Evolutionary conservation across 2,113 vertebrate species (phyloP), one percentile per base, ranked within the genome.

Genomic region (Gopherus evgoodei): DNA sequence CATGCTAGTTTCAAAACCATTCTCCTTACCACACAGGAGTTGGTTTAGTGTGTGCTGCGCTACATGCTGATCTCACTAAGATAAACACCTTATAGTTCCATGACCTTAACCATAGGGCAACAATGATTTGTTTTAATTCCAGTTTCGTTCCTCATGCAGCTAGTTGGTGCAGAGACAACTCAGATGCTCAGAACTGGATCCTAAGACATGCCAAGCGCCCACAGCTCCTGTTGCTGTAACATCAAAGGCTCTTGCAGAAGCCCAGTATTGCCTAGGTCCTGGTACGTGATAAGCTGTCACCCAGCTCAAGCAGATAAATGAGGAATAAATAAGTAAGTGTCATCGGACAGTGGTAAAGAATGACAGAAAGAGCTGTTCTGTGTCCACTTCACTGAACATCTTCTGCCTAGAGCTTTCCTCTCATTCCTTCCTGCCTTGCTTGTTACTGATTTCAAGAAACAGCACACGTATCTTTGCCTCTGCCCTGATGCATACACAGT

Each of bases 241-340:
- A 38, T 38, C 65, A 21, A 38, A 72, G 65, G 65, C 17, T 72
- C 65, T 38, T 4, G 9, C 19, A 72, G 65, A 72, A 38, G n/a
- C 62, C 35, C 62, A 35, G 8, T 69, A 62, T 29, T 0, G 0
- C 65, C 72, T 65, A 75, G 3, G 59, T 75, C 38, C 47, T 16
- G 7, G 35, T 57, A 86, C 12, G 56, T 86, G 9, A 14, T 31
- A 22, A 35, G 35, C 13, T 85, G 65, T 76, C 93, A 59, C n/a
- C 31, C 16, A 54, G 9, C n/a, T 53, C 12, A 5, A 2, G 21
- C 44, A 56, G 72, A 62, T 6, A 82, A 72, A 90, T 87, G 81
- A 31, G 82, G 52, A 72, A 89, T 27, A 38, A 8, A 47, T 7
- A n/a, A 8, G 65, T 85, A n/a, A 8, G 76, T 85, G 25, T 47